These are phyloP conservation scores for Diploscapter pachys DNA, from an alignment of 1,140 invertebrate species.

Conservation along the genomic window DNA sequence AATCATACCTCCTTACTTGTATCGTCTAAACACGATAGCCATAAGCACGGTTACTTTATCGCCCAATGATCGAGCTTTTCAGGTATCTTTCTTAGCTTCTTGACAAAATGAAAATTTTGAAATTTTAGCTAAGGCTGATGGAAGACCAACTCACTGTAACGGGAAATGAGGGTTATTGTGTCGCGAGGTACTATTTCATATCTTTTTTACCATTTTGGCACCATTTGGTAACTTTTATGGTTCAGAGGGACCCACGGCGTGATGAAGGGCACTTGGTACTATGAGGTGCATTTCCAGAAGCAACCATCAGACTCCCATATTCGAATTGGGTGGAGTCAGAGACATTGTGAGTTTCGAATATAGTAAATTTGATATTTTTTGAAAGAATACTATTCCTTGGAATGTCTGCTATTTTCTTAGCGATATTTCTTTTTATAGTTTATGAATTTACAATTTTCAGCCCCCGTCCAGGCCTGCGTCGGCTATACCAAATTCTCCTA, in stretches of 20 bases:
- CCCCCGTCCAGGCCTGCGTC: constrained; percentile 81
- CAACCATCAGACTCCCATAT: constrained; percentile 87
- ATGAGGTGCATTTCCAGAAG: constrained; percentile 85
- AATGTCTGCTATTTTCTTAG: constrained; percentile 7
- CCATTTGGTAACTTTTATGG: too few relatives aligned
- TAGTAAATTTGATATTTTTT: background rate
- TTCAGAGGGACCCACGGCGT: constrained; percentile 82
- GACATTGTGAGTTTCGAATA: constrained; percentile 58
- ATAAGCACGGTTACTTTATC: constrained; percentile 83
- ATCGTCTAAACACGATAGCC: constrained; percentile 72
- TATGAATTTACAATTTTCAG: constrained; percentile 62
- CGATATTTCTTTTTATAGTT: constrained; percentile 4
- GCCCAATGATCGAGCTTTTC: constrained; percentile 77
- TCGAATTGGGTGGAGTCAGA: constrained; percentile 86
- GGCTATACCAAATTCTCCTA: constrained; percentile 97
- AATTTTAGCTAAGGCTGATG: constrained; percentile 74
- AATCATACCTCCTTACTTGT: constrained; percentile 95
- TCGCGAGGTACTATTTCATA: constrained; percentile 65
- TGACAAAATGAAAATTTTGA: constrained; percentile 31
- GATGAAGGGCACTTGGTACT: constrained; percentile 68
- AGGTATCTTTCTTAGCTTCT: constrained; percentile 20
- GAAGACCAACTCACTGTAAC: constrained; percentile 88
- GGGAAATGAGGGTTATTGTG: constrained; percentile 95
- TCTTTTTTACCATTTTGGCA: too few relatives aligned
- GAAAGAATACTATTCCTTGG: background rate